phyloP scores from a whole-genome alignment of 2,113 vertebrate species.

The Mastomys coucha region DNA sequence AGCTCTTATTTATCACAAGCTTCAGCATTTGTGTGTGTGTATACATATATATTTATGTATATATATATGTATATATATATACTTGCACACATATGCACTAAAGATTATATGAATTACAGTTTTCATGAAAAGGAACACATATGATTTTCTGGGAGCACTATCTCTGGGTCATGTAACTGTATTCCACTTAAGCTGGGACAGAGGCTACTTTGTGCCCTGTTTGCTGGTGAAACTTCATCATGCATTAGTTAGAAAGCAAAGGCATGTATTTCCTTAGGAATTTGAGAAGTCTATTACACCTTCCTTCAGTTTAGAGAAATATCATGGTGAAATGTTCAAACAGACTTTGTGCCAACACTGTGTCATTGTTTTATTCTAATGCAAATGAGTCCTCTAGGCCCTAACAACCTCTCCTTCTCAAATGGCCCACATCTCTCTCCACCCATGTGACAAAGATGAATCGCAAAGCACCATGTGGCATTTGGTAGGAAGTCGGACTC shows the following conservation, averaged over 20 bases:
- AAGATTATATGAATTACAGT: background rate
- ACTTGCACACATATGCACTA: accelerated
- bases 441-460: background rate
- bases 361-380: background rate
- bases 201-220: background rate
- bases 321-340: background rate
- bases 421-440: background rate
- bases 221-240: background rate
- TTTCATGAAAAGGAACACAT: background rate
- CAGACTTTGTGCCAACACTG: background rate
- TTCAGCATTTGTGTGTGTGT: background rate
- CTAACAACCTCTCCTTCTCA: too few species aligned
- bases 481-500: background rate
- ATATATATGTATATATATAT: background rate
- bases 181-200: background rate
- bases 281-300: background rate
- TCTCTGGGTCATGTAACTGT: background rate
- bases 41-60: background rate
- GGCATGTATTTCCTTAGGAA: too few species aligned
- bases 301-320: background rate
- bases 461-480: background rate
- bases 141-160: too few species aligned
- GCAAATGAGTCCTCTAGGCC: background rate
- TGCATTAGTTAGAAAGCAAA: background rate
- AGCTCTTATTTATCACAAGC: background rate